Percentiles rank a stretch among this genome's conserved stretches.
These are phyloP conservation scores for Lysandra bellargus DNA, from an alignment of 2,888 invertebrate genomes.

Conservation along the genomic window DNA sequence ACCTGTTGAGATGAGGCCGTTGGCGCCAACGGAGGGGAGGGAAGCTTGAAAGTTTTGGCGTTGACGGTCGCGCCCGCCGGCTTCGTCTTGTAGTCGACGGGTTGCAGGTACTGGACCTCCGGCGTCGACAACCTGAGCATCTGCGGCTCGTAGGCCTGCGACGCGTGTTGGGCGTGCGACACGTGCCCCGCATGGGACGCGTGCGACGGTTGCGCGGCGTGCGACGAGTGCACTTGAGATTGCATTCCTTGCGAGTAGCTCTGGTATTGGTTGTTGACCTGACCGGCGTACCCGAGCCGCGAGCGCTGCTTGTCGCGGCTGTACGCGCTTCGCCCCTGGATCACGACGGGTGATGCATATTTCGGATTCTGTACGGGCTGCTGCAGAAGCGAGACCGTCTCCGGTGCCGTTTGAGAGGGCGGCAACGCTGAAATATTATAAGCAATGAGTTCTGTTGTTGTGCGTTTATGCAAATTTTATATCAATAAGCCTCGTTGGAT, in stretches of 20 bases:
- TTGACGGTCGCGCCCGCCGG: slow-evolving; percentile 46
- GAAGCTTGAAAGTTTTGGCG: slow-evolving; percentile 69
- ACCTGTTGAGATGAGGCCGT: slow-evolving; percentile 59
- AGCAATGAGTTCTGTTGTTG: neutral
- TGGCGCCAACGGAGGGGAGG: slow-evolving; percentile 68
- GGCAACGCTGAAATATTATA: slow-evolving; percentile 52
- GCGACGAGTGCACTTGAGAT: slow-evolving; percentile 48
- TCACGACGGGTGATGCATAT: slow-evolving; percentile 62
- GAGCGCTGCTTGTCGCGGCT: slow-evolving; percentile 62
- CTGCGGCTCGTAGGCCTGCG: slow-evolving; percentile 43
- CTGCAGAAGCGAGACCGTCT: slow-evolving; percentile 73
- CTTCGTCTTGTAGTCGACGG: slow-evolving; percentile 64
- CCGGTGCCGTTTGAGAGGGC: slow-evolving; percentile 75
- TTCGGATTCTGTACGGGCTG: slow-evolving; percentile 67
- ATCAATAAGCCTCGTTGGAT: neutral
- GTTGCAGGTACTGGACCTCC: slow-evolving; percentile 66
- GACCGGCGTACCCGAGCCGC: slow-evolving; percentile 50
- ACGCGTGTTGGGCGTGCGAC: slow-evolving; percentile 36
- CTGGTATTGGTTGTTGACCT: slow-evolving; percentile 57
- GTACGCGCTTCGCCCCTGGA: slow-evolving; percentile 63
- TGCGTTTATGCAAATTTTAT: neutral
- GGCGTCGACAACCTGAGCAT: slow-evolving; percentile 48
- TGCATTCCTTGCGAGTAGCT: slow-evolving; percentile 50
- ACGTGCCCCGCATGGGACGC: slow-evolving; percentile 49
- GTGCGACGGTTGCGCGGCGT: slow-evolving; percentile 55